phyloP scores from a whole-genome alignment of 2,113 vertebrate genomes.

The Puntigrus tetrazona region DNA sequence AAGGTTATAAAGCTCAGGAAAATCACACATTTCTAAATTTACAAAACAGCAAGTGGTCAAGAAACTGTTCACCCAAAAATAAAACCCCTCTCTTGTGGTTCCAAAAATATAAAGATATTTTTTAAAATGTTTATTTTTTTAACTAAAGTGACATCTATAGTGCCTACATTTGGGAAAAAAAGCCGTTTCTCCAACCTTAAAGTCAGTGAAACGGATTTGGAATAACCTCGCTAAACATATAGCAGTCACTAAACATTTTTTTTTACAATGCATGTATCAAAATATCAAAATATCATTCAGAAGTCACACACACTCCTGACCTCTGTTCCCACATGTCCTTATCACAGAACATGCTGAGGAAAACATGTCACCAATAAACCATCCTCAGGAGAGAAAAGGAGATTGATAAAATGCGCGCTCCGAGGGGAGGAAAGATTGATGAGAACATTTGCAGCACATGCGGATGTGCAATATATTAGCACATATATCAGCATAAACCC shows the following conservation, averaged over 20 bases:
- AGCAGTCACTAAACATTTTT: background rate
- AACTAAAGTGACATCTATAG: background rate
- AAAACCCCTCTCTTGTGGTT: background rate
- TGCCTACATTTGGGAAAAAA: background rate
- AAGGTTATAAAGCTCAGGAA: background rate
- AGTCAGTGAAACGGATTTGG: background rate
- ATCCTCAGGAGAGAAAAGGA: slow-evolving; percentile 16
- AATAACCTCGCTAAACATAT: background rate
- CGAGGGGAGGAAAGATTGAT: slow-evolving; percentile 24
- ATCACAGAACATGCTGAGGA: slow-evolving; percentile 22
- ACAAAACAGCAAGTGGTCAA: background rate
- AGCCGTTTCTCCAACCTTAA: background rate
- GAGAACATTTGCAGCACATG: slow-evolving; percentile 36
- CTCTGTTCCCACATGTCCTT: background rate
- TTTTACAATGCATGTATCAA: background rate
- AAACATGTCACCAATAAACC: slow-evolving; percentile 24
- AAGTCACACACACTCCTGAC: background rate
- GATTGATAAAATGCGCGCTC: slow-evolving; percentile 11
- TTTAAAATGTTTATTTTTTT: background rate
- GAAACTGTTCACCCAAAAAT: background rate
- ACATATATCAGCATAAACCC: slow-evolving; percentile 27
- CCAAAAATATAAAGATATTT: background rate
- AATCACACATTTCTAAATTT: background rate
- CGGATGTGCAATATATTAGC: slow-evolving; percentile 16
- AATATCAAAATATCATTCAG: background rate